phyloP scores from a whole-genome alignment of 2,888 invertebrate species.

The Diabrotica balteata region DNA sequence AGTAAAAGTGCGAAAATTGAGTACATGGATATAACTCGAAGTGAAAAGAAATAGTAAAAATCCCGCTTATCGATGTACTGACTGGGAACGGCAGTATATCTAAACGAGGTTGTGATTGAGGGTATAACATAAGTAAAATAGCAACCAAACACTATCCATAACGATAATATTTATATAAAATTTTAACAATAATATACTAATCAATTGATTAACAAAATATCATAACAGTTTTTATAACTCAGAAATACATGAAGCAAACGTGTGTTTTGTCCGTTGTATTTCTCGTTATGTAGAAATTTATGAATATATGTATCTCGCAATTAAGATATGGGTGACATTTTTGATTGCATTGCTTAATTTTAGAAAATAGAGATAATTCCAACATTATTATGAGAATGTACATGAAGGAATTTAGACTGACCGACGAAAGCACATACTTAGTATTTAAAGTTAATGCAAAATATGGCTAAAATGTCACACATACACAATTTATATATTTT shows the following conservation, averaged over 20 bases:
- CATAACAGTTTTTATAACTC: conserved; percentile 51
- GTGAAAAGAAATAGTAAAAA: conserved; percentile 7
- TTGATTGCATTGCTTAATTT: conserved; percentile 33
- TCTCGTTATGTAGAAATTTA: conserved; percentile 44
- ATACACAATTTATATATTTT: conserved; percentile 54
- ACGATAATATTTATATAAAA: conserved; percentile 59
- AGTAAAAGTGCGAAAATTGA: neutral
- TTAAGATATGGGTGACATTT: conserved; percentile 57
- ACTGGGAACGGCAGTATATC: conserved; percentile 56
- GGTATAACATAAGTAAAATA: conserved; percentile 28
- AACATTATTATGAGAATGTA: conserved; percentile 29
- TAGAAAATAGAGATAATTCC: conserved; percentile 23
- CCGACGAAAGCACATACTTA: conserved; percentile 44
- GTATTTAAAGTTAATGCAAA: conserved; percentile 25
- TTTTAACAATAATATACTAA: conserved; percentile 57
- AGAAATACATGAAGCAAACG: conserved; percentile 42
- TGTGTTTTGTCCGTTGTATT: conserved; percentile 36
- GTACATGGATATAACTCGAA: conserved; percentile 9
- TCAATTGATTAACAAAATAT: conserved; percentile 47
- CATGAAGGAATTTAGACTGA: conserved; percentile 20
- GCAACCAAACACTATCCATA: conserved; percentile 53
- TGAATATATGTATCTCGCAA: conserved; percentile 39
- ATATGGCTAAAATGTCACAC: conserved; percentile 57
- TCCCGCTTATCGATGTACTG: conserved; percentile 46
- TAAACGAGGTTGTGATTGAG: conserved; percentile 27